Evolutionary conservation across 2,797 vertebrate genomes (phyloP).

Genomic region (Macroramphosus scolopax): DNA sequence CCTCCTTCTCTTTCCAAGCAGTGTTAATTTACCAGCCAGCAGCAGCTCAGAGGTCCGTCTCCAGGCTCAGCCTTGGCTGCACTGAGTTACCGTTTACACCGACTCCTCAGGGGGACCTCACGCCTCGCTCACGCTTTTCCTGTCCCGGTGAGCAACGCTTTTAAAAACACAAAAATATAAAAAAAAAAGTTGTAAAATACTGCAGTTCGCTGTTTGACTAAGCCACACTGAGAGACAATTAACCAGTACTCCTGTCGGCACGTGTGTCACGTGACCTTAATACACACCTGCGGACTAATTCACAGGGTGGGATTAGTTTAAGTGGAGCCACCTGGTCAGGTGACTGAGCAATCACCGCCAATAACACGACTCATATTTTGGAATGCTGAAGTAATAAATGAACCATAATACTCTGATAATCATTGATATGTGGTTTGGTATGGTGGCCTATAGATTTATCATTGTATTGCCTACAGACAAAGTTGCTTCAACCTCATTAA

Average conservation of each 20-base stretch:
- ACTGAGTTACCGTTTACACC: background rate
- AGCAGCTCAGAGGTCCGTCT: constrained; percentile 9
- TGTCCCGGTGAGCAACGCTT: background rate
- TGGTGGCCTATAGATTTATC: no score
- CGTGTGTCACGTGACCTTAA: accelerated
- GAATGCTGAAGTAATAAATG: no score
- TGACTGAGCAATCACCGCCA: background rate
- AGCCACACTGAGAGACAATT: accelerated
- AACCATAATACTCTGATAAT: background rate
- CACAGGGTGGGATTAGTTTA: constrained; percentile 9
- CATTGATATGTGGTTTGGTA: background rate
- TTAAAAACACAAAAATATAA: constrained; percentile 1
- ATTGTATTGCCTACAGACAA: no score
- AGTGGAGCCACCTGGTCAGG: constrained; percentile 44
- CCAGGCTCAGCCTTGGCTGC: constrained; percentile 1
- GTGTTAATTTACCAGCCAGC: constrained; percentile 6
- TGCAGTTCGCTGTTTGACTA: background rate
- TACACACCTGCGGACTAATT: constrained; percentile 19
- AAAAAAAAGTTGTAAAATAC: constrained; percentile 4
- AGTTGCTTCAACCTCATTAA: no score
- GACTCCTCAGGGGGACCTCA: background rate
- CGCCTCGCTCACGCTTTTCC: constrained; percentile 1
- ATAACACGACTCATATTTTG: no score
- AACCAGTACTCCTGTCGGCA: no score
- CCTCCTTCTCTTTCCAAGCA: background rate